Evolutionary conservation across 2,797 vertebrate genomes (phyloP), one percentile per base, ranked within the genome.

Genomic region (Hafferia zeledoni): DNA sequence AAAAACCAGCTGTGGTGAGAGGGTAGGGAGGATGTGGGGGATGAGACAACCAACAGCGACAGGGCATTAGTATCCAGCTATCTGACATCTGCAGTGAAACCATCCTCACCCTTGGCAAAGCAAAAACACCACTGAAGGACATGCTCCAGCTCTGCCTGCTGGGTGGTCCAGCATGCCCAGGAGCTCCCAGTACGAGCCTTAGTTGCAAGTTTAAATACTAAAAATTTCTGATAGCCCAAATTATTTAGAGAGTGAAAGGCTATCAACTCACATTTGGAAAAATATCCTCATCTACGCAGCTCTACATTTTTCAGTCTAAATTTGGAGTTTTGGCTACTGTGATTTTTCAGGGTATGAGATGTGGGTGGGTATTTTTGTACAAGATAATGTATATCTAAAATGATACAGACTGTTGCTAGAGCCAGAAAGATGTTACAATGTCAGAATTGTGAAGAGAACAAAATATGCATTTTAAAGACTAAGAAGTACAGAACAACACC

Each of bases 331-430:
- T 69, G 90, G 63, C 72, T 94, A 82, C 65, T 90, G 88, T 52
- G 72, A 87, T 94, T 95, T 87, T 91, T 86, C 69, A 82, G 91
- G 65, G 43, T 67, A 80, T 30, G 71, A 87, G 78, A 25, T 76
- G 93, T 85, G 95, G 91, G 91, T 76, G 94, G 75, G 79, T 94
- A 93, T 94, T 95, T 94, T 94, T 84, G 72, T 88, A 56, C 53
- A 70, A 89, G 90, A 83, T 93, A 94, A 96, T 15, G 47, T 94
- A 61, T 90, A 91, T 90, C 72, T 89, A 59, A 93, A 90, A 47
- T 10, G 53, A 83, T 94, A 55, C 76, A 91, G 89, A 94, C 75
- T 76, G 69, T 57, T 78, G 69, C 43, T 88, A 68, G 49, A 94
- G 65, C 69, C 90, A 79, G 57, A 83, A 93, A 76, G 68, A 94